Evolutionary conservation across 1,140 invertebrate species (phyloP).

Genomic region (Dendrolimus punctatus): DNA sequence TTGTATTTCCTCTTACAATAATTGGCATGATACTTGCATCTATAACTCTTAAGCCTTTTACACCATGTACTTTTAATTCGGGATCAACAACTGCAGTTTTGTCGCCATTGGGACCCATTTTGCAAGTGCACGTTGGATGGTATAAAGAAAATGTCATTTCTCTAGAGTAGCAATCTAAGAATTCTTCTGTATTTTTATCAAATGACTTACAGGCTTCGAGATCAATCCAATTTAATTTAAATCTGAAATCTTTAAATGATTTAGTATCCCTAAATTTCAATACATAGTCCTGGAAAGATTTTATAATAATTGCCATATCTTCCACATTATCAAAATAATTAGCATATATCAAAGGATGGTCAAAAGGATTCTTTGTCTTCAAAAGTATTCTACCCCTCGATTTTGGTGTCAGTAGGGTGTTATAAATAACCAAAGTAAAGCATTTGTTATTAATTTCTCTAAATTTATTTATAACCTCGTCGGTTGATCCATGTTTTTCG

Average conservation of each 20-base stretch:
- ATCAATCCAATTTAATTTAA: constrained; percentile 47
- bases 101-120: constrained; percentile 82
- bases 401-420: constrained; percentile 71
- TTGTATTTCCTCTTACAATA: constrained; percentile 82
- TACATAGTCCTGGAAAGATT: constrained; percentile 64
- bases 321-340: constrained; percentile 75
- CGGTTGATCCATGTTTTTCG: constrained; percentile 19
- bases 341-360: constrained; percentile 77
- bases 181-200: constrained; percentile 62
- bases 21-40: constrained; percentile 88
- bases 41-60: constrained; percentile 80
- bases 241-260: constrained; percentile 50
- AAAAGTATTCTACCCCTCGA: constrained; percentile 75
- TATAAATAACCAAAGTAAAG: constrained; percentile 48
- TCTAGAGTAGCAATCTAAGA: constrained; percentile 65
- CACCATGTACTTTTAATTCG: constrained; percentile 77
- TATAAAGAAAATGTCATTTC: constrained; percentile 72
- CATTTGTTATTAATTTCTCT: constrained; percentile 41
- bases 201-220: constrained; percentile 50
- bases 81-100: constrained; percentile 77
- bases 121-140: constrained; percentile 79
- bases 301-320: constrained; percentile 72
- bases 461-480: constrained; percentile 27
- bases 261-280: constrained; percentile 67
- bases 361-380: constrained; percentile 71